These are phyloP conservation scores for Acronicta aceris DNA, from an alignment of 2,888 invertebrate species.

Conservation along the genomic window DNA sequence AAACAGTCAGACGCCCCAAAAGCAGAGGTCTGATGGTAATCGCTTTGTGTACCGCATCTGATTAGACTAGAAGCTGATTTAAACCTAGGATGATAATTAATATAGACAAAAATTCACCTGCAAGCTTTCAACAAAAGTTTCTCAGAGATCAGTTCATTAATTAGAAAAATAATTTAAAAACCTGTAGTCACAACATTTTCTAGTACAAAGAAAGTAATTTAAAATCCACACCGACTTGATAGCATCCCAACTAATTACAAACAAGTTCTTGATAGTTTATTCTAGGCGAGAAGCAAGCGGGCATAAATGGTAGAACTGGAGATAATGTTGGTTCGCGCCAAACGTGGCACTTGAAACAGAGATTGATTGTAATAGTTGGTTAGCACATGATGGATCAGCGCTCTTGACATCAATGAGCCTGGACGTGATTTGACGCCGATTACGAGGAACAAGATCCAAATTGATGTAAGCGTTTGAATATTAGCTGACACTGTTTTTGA, in stretches of 20 bases:
- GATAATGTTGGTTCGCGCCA: conserved; percentile 60
- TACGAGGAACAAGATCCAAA: conserved; percentile 21
- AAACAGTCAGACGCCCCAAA: no score
- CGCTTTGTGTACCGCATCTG: no score
- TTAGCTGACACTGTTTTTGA: not conserved
- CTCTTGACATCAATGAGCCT: conserved; percentile 58
- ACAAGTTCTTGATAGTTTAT: conserved; percentile 27
- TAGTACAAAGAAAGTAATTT: conserved; percentile 35
- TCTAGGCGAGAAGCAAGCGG: conserved; percentile 24
- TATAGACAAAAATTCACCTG: not conserved
- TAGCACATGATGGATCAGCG: conserved; percentile 48
- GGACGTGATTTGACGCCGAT: conserved; percentile 35
- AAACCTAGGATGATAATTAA: no score
- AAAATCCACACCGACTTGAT: conserved; percentile 39
- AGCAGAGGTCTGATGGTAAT: no score
- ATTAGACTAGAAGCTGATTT: no score
- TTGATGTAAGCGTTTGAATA: conserved; percentile 3
- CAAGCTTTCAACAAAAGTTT: not conserved
- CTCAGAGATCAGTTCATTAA: conserved; percentile 2
- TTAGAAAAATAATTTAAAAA: not conserved
- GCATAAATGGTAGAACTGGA: conserved; percentile 44
- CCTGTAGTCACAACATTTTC: conserved; percentile 40
- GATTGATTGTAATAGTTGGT: conserved; percentile 64
- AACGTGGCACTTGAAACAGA: conserved; percentile 56
- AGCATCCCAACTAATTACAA: conserved; percentile 41